Evolutionary conservation across 2,797 vertebrate genomes (phyloP).

Genomic region (Lacerta bilineata): DNA sequence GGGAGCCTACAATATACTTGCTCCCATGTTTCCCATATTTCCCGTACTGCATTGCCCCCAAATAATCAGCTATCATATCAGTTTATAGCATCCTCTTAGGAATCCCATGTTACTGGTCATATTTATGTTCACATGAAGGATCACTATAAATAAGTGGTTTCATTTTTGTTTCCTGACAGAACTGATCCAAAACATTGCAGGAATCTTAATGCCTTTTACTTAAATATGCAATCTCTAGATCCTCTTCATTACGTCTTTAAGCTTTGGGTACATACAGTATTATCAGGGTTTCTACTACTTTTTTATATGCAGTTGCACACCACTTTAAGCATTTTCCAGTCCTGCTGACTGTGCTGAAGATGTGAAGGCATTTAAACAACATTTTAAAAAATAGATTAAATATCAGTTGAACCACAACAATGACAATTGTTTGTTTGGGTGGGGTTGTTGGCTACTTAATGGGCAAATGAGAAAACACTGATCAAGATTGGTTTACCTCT

Average conservation of each 20-base stretch:
- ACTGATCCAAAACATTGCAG: slow-evolving; percentile 11
- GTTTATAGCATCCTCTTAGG: neutral
- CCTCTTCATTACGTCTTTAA: slow-evolving; percentile 24
- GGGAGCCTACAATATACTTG: neutral
- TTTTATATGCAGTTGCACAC: slow-evolving; percentile 9
- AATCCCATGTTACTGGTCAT: neutral
- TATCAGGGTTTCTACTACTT: slow-evolving; percentile 40
- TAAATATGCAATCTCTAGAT: neutral
- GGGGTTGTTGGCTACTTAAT: neutral
- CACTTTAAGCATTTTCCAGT: slow-evolving; percentile 41
- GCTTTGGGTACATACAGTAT: slow-evolving; percentile 4
- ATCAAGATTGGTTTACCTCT: neutral
- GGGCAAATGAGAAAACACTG: slow-evolving; percentile 40
- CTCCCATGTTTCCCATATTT: neutral
- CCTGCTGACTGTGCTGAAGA: slow-evolving; percentile 23
- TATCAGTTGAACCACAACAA: slow-evolving; percentile 23
- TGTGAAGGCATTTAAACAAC: neutral
- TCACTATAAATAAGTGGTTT: neutral
- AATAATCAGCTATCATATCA: neutral
- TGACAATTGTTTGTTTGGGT: neutral
- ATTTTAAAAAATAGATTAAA: slow-evolving; percentile 51
- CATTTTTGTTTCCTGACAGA: neutral
- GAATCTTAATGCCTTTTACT: slow-evolving; percentile 3
- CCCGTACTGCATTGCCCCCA: neutral
- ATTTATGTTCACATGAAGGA: neutral